Evolutionary conservation across 92 coral and sea anemone species (phyloP), one percentile per base, ranked within the genome.

Genomic region (Epizoanthus rinbou): DNA sequence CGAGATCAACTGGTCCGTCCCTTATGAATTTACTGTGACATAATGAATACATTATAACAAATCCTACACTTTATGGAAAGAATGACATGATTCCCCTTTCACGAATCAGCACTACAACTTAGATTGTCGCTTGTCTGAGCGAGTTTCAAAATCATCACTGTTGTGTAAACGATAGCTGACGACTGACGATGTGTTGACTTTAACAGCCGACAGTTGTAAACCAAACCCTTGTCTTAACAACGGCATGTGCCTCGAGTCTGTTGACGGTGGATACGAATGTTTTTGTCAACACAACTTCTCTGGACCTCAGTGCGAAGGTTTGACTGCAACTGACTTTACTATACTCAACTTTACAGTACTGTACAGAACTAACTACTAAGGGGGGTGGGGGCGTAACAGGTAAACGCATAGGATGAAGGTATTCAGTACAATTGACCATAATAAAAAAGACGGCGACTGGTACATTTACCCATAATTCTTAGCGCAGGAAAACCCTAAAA

Each of bases 281-380:
- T 88, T 93, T 82, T 93, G 98, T 82, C 86, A 92, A 8, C 84
- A 84, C 28, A 94, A 95, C 87, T 95, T 85, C 93, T 93, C 95
- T 68, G 98, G 98, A 79, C 98, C 98, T 22, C 85, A 85, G 79
- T 95, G 98, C 76, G 98, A 93, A 95, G 98, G 98, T 95, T 91
- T 91, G 92, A 89, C 89, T 76, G 57, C 45, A 83, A 93, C 94
- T 69, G 89, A 93, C 88, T 82, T 8, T 33, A 76, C 86, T 63
- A 35, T 58, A 65, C 79, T 57, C n/a, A 15, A 39, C 57, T 35
- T 68, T 17, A 53, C 75, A 22, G 35, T 37, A 37, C 43, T 28
- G 35, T 14, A 59, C 78, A 62, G 18, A 33, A 66, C 62, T 41
- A n/a, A 57, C 7, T 43, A 37, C 28, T 43, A 22, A 15, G 66